A percentile compares a stretch with the other conserved stretches of the same genome.
phyloP scores from a whole-genome alignment of 2,888 invertebrate species.

The Mythimna loreyi region DNA sequence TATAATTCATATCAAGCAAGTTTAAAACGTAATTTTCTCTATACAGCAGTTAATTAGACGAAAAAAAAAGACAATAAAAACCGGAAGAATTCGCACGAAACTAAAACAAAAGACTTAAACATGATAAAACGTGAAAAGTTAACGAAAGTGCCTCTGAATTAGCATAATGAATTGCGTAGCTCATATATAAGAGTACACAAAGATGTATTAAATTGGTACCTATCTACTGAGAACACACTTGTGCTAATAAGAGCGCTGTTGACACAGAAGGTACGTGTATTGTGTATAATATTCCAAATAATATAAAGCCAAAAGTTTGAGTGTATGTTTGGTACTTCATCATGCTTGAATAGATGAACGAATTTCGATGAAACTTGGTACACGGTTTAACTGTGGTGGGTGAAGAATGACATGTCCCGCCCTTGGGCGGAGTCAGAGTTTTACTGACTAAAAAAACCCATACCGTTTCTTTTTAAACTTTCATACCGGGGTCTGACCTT shows the following conservation, averaged over 20 bases:
- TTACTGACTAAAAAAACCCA: too few species aligned
- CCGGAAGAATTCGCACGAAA: constrained; percentile 43
- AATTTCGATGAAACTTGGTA: too few species aligned
- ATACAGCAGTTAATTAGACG: constrained; percentile 4
- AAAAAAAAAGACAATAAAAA: constrained; percentile 39
- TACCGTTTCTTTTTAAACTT: too few species aligned
- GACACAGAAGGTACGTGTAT: constrained; percentile 2
- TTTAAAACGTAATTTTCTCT: constrained; percentile 13
- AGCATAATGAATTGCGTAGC: constrained; percentile 27
- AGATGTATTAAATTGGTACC: constrained; percentile 10
- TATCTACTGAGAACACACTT: constrained; percentile 28
- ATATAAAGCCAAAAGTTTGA: too few species aligned
- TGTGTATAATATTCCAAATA: constrained; percentile 7
- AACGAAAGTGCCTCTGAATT: constrained; percentile 49
- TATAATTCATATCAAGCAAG: not conserved
- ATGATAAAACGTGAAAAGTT: constrained; percentile 41
- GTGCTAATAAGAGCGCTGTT: constrained; percentile 21
- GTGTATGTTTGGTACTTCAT: too few species aligned
- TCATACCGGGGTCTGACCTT: too few species aligned
- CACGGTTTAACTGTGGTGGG: too few species aligned
- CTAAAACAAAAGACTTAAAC: constrained; percentile 47
- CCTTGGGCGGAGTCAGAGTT: too few species aligned
- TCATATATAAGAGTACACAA: constrained; percentile 11
- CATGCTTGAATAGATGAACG: too few species aligned
- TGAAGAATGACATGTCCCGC: too few species aligned